These are phyloP conservation scores for Urophycis tenuis DNA, from an alignment of 2,797 vertebrate species.

Conservation along the genomic window DNA sequence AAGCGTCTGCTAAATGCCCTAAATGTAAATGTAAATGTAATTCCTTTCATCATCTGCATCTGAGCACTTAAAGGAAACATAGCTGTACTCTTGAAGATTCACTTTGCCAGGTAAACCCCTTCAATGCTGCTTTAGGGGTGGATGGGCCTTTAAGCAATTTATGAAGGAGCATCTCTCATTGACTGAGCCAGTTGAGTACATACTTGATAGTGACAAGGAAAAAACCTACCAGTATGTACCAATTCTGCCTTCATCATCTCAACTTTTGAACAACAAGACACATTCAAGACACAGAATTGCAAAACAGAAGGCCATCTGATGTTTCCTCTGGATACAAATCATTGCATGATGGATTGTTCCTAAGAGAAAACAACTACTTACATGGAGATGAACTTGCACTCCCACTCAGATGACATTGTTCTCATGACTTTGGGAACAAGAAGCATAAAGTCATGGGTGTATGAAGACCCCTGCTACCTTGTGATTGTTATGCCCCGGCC, in stretches of 20 bases:
- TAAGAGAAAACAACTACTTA: too few species aligned
- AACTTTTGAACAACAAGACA: conserved; percentile 25
- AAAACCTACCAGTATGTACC: conserved; percentile 29
- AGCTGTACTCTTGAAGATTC: conserved; percentile 29
- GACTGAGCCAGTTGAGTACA: background rate
- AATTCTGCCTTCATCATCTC: conserved; percentile 23
- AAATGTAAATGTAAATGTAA: too few species aligned
- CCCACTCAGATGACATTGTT: conserved; percentile 13
- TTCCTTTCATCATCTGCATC: conserved; percentile 32
- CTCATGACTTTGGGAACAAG: too few species aligned
- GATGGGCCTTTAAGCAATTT: conserved; percentile 25
- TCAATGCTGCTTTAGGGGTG: conserved; percentile 34
- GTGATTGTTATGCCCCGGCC: too few species aligned
- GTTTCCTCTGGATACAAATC: conserved; percentile 20
- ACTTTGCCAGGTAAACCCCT: conserved; percentile 34
- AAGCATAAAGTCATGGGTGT: too few species aligned
- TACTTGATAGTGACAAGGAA: conserved; percentile 8
- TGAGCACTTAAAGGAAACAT: conserved; percentile 37
- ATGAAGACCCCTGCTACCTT: conserved; percentile 18
- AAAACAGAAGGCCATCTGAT: conserved; percentile 19
- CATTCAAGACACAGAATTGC: conserved; percentile 23
- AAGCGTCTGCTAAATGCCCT: too few species aligned
- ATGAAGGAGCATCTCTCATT: background rate
- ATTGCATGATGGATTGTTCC: conserved; percentile 8
- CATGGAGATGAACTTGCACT: conserved; percentile 23